Evolutionary conservation across 2,113 vertebrate species (phyloP).

Genomic region (Acanthochromis polyacanthus): DNA sequence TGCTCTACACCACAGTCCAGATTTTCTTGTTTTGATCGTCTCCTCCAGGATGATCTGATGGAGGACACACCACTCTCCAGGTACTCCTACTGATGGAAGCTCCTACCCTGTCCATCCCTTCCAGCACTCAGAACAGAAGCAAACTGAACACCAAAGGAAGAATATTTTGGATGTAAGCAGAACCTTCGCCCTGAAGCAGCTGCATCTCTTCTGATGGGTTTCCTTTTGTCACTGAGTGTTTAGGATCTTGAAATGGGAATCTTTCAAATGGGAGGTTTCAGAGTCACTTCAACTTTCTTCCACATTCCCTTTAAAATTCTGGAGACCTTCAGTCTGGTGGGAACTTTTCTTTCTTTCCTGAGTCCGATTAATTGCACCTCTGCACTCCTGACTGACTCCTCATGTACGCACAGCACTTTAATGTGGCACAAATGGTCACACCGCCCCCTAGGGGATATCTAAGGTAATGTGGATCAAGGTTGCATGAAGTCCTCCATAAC

Average conservation of each 20-base stretch:
- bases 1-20: no score
- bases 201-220: slow-evolving; percentile 21
- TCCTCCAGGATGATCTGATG: slow-evolving; percentile 90
- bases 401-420: slow-evolving; percentile 64
- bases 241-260: not conserved
- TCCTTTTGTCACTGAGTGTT: slow-evolving; percentile 10
- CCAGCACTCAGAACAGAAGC: slow-evolving; percentile 23
- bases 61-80: slow-evolving; percentile 92
- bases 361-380: slow-evolving; percentile 4
- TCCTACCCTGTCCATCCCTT: not conserved
- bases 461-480: slow-evolving; percentile 39
- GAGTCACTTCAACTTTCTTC: slow-evolving; percentile 27
- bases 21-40: not conserved
- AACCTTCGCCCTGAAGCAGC: slow-evolving; percentile 24
- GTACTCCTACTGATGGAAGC: slow-evolving; percentile 86
- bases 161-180: slow-evolving; percentile 27
- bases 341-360: not conserved
- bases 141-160: slow-evolving; percentile 29
- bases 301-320: slow-evolving; percentile 68
- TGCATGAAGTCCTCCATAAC: slow-evolving; percentile 15
- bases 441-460: slow-evolving; percentile 56
- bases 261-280: slow-evolving; percentile 21
- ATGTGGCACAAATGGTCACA: slow-evolving; percentile 49
- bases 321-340: slow-evolving; percentile 23
- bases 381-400: slow-evolving; percentile 29